phyloP scores from a whole-genome alignment of 2,888 invertebrate species.

The Pheosia gnoma region DNA sequence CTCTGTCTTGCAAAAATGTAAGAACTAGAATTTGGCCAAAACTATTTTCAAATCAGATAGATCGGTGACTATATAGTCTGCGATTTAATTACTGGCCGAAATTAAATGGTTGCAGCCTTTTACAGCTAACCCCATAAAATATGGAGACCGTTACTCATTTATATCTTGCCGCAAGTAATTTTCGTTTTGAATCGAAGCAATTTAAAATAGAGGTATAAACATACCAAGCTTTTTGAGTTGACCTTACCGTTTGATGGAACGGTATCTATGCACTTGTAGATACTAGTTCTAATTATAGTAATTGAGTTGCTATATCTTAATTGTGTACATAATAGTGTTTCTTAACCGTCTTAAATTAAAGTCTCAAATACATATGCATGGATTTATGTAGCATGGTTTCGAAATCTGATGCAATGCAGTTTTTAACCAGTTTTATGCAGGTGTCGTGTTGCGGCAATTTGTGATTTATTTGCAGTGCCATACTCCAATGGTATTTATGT shows the following conservation, averaged over 20 bases:
- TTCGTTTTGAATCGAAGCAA: slow-evolving; percentile 14
- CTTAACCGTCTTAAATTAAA: background rate
- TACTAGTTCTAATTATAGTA: background rate
- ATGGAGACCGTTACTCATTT: slow-evolving; percentile 23
- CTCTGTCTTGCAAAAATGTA: too few species aligned
- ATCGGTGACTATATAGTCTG: background rate
- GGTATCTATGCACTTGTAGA: background rate
- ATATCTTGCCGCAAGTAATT: slow-evolving; percentile 10
- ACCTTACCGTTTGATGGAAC: background rate
- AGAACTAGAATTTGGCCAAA: too few species aligned
- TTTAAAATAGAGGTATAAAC: background rate
- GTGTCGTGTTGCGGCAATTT: slow-evolving; percentile 31
- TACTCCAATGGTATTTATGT: slow-evolving; percentile 11
- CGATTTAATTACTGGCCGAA: slow-evolving; percentile 2
- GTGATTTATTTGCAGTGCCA: slow-evolving; percentile 29
- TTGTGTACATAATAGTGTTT: too few species aligned
- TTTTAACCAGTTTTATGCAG: slow-evolving; percentile 57
- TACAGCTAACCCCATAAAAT: slow-evolving; percentile 8
- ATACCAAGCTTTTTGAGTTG: background rate
- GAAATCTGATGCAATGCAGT: slow-evolving; percentile 66
- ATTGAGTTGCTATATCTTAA: too few species aligned
- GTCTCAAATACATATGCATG: background rate
- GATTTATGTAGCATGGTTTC: slow-evolving; percentile 51
- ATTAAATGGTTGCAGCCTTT: background rate
- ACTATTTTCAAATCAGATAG: background rate